Evolutionary conservation across 1,140 invertebrate species (phyloP), one percentile per base, ranked within the genome.

Genomic region (Melanaphis sacchari): DNA sequence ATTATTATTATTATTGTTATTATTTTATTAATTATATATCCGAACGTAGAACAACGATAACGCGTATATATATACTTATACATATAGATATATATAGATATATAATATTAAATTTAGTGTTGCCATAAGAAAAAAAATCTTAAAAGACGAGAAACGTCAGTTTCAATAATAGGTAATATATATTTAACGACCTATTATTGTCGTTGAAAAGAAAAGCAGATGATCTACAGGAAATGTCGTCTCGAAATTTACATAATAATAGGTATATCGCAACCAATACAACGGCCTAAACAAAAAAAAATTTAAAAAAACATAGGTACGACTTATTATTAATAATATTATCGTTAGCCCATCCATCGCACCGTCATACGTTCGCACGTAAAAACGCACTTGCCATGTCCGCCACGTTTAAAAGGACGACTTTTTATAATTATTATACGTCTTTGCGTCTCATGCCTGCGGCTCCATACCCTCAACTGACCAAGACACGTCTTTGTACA

Each of bases 101-200:
- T 81, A 84, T 84, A 26, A 43, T 85, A 41, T 85, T 43, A 26
- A 31, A 31, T 85, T 85, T 85, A 85, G 84, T 85, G 84, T 85
- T 85, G 84, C 84, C 84, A 85, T 85, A 85, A 41, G 40, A 41
- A 31, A 85, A 85, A 85, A 85, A 85, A 85, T 15, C 41, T 38
- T 43, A 40, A 41, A 36, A 76, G n/a, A 76, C 7, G 59, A n/a
- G 59, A 76, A 76, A 76, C 31, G 31, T 76, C 59, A n/a, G 59
- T 76, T 76, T 76, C 59, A 76, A 76, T 76, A 76, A 76, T 76
- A 76, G n/a, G n/a, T n/a, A 31, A n/a, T 76, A 18, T 59, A 76
- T 76, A 66, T n/a, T 21, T 76, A 76, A n/a, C 31, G 31, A 66
- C 59, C 26, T 66, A 66, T 66, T 66, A 31, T 66, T 66, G 26